Base-by-base conservation (phyloP, 2,113 vertebrate species). In the Toxotes jaculatrix region DNA sequence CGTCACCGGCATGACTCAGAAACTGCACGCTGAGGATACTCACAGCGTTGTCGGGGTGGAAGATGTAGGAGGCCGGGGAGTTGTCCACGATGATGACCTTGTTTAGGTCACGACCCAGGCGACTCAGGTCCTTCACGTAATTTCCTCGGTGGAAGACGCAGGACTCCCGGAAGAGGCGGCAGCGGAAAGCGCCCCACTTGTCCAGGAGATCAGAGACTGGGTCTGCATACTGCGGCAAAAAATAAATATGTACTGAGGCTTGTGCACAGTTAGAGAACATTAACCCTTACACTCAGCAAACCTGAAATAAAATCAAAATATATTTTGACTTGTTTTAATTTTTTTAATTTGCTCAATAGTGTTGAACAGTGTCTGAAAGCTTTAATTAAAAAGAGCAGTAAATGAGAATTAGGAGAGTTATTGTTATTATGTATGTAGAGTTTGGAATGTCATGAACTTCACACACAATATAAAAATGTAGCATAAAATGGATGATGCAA, bases 1-100 rank as follows among this genome's bases (percentile, higher is more conserved):
- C 0, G 23, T 13, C 38, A 19, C 1, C 4, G 0, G 4, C 7
- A 7, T 27, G 61, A 70, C 47, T 70, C 45, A 5, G 31, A 27
- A 4, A 10, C 57, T 8, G 17, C 6, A 12, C 17, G 16, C 2
- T 19, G 14, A 32, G 17, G 34, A 40, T 5, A 87, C 96, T 0
- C 94, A 99, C 98, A 0, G 98, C 98, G 0, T 99, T 99, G 75
- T 99, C 97, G 0, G 98, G 98, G 77, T 99, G 98, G 95, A 99
- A 99, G 91, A 99, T 96, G 14, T 99, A 99, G 88, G 98, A 99
- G 32, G 98, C 98, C 0, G 98, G 98, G 0, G 98, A 99, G 94
- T 99, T 99, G 95, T 99, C 98, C 67, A 99, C 89, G 3, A 99
- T 99, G 93, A 99, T 97, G 92, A 98, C 96, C 36, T 97, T 97